Base-by-base conservation (phyloP, 2,888 invertebrate species). In the Dastarcus helophoroides region DNA sequence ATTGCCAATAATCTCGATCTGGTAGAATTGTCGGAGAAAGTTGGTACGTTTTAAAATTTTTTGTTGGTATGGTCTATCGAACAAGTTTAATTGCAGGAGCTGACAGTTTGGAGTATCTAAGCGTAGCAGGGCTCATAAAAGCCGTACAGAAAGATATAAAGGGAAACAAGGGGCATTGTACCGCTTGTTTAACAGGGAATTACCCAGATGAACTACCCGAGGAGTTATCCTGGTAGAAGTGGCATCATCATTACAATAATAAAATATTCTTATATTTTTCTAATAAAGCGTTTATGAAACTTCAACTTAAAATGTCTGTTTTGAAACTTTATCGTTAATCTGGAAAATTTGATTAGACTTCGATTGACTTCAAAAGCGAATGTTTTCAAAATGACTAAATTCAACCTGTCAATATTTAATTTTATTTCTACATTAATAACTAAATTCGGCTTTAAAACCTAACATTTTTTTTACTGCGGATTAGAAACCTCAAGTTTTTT, bases 141-240 rank as follows among this genome's bases (percentile, higher is more conserved):
- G 93, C 94, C 0, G 82, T 94, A 0, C 74, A 79, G 51, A 75
- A 79, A 56, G 79, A 85, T 47, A 82, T 89, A 62, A 69, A 74
- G 42, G 63, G 65, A 19, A 28, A 35, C 26, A 69, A 80, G 11
- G 94, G 94, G 0, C 93, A 97, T 56, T 97, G 95, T 60, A 88
- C 88, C 2, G 95, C 95, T 15, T 97, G 95, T 56, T 71, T 97
- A 23, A 93, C 91, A 3, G 94, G 94, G 3, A 79, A 86, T 38
- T 95, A 95, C 64, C 95, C 91, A 0, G 86, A 79, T 5, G 82
- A 75, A 1, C 50, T 78, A 27, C 73, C 76, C 0, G 68, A 72
- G 21, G 71, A 71, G 44, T 60, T 70, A 19, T 69, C 72, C 45
- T 69, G 69, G 69, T 70, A 51, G 41, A 5, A 16, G 6, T 19